Percentiles rank a stretch among this genome's conserved stretches.
phyloP scores from a whole-genome alignment of 2,113 vertebrate genomes.

The Laticauda laticaudata region DNA sequence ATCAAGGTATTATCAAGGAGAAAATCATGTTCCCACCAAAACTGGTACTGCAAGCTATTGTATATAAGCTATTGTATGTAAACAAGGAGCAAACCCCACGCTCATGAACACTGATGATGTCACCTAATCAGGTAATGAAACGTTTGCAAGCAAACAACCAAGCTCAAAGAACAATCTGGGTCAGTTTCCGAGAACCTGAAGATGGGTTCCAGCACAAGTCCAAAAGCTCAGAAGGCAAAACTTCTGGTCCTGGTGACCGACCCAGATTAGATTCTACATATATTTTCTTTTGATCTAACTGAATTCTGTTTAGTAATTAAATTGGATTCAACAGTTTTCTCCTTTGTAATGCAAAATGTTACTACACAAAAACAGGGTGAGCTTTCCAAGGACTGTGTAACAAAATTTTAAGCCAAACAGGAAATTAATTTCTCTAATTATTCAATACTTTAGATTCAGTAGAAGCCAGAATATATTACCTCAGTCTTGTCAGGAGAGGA shows the following conservation, averaged over 20 bases:
- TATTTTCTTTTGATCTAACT: background rate
- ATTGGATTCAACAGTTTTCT: background rate
- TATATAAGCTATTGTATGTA: background rate
- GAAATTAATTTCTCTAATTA: background rate
- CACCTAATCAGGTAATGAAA: background rate
- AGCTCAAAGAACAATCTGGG: background rate
- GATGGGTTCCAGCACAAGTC: too few relatives aligned
- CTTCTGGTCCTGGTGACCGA: too few relatives aligned
- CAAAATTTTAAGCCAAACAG: background rate
- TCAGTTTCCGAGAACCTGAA: too few relatives aligned
- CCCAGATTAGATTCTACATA: too few relatives aligned
- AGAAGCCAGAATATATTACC: background rate
- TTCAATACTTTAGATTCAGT: background rate
- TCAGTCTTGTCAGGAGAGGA: background rate
- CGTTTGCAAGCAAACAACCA: background rate
- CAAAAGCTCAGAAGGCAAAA: too few relatives aligned
- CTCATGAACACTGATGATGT: background rate
- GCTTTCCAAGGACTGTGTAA: background rate
- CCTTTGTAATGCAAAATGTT: background rate
- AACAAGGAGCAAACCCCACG: background rate
- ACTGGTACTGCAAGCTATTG: background rate
- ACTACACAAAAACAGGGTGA: background rate
- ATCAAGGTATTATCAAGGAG: background rate
- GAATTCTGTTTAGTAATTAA: background rate
- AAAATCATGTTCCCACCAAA: background rate